Evolutionary conservation across 2,888 invertebrate species (phyloP).

Genomic region (Himalopsyche japonica): DNA sequence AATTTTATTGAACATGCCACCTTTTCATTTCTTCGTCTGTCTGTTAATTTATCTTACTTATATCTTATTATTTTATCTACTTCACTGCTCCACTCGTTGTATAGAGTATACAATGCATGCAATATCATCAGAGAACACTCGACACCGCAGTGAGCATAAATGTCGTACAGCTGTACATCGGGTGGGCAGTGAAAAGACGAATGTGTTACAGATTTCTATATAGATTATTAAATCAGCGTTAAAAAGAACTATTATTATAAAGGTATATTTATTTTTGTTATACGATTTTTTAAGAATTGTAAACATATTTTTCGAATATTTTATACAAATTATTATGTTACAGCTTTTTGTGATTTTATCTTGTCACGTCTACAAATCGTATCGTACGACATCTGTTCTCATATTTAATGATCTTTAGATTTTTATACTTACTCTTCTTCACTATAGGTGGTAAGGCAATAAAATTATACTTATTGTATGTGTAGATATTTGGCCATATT

Average conservation of each 20-base stretch:
- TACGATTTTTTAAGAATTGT: constrained; percentile 16
- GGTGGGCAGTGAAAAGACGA: too few relatives aligned
- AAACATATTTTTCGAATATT: constrained; percentile 31
- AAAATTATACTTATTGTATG: constrained; percentile 33
- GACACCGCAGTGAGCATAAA: too few relatives aligned
- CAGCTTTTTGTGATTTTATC: constrained; percentile 16
- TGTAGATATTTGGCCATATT: constrained; percentile 55
- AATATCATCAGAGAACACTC: too few relatives aligned
- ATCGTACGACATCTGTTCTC: constrained; percentile 4
- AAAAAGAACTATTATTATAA: background rate
- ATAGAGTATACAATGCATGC: too few relatives aligned
- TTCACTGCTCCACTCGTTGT: background rate
- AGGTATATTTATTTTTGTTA: constrained; percentile 3
- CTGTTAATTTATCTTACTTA: background rate
- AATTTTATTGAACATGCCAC: constrained; percentile 1
- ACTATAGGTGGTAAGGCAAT: constrained; percentile 36
- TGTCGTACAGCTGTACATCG: too few relatives aligned
- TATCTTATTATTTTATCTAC: background rate
- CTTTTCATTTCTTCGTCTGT: background rate
- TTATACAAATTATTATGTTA: constrained; percentile 24
- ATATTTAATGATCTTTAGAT: constrained; percentile 27
- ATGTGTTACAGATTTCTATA: background rate
- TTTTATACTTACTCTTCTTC: constrained; percentile 37
- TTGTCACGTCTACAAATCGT: constrained; percentile 9
- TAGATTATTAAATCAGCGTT: constrained; percentile 1